These are phyloP conservation scores for Tetragonisca angustula DNA, from an alignment of 2,888 invertebrate species.

Conservation along the genomic window DNA sequence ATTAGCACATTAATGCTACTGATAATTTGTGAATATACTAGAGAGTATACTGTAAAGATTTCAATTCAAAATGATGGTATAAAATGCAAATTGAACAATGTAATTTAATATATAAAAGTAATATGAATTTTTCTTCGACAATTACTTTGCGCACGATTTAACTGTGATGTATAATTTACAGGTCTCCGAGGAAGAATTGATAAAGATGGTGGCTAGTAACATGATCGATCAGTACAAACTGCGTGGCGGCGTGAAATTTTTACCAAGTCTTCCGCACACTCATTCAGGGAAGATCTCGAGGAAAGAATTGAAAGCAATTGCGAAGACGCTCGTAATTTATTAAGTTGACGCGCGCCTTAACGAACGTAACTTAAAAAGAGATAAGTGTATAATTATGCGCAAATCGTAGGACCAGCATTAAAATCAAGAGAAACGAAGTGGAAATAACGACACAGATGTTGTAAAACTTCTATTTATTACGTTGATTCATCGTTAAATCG, in stretches of 20 bases:
- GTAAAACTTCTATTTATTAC: constrained; percentile 15
- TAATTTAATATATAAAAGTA: background rate
- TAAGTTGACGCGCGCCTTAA: background rate
- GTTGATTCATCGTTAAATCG: background rate
- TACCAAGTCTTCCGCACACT: constrained; percentile 74
- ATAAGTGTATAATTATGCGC: background rate
- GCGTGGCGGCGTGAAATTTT: constrained; percentile 76
- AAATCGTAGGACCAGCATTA: background rate
- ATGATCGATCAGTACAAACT: constrained; percentile 72
- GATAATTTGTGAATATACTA: background rate
- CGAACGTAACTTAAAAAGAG: too few species aligned
- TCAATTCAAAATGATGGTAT: background rate
- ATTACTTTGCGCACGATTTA: background rate
- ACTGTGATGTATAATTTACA: constrained; percentile 30
- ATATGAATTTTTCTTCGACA: background rate
- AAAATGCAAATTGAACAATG: background rate
- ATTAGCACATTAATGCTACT: background rate
- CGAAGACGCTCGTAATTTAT: constrained; percentile 35
- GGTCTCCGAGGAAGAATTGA: constrained; percentile 76
- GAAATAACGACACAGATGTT: background rate
- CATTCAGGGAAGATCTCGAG: constrained; percentile 73
- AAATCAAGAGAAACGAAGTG: background rate
- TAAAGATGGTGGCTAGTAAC: constrained; percentile 67
- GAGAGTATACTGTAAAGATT: too few species aligned
- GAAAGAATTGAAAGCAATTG: constrained; percentile 69